Conservation (phyloP, 35 echinoderm and acorn worm genomes). For the Strongylocentrotus purpuratus region DNA sequence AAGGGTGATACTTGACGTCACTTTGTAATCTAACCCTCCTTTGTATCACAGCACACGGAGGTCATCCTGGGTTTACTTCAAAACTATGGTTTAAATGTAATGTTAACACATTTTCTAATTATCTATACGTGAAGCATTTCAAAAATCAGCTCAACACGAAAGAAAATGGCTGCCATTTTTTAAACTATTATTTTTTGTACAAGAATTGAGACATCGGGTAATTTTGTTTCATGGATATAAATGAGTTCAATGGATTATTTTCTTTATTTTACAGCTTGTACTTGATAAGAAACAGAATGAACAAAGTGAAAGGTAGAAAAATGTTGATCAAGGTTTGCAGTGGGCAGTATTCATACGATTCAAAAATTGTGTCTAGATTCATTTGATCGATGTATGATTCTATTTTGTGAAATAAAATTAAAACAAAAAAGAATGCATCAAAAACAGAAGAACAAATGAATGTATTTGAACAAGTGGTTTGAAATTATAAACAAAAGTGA, state of each 20-base stretch:
- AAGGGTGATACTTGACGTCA: not conserved
- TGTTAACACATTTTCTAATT: no score
- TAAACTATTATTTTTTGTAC: no score
- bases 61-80: not conserved
- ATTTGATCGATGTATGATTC: not conserved
- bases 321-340: not conserved
- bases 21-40: slow-evolving; percentile 23
- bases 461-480: not conserved
- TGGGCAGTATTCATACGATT: not conserved
- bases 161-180: no score
- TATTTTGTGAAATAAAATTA: not conserved
- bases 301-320: not conserved
- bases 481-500: not conserved
- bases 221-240: no score
- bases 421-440: not conserved
- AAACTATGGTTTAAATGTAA: not conserved
- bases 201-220: no score
- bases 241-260: no score
- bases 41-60: not conserved
- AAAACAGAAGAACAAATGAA: not conserved
- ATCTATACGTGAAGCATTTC: no score
- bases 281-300: not conserved
- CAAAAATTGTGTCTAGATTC: not conserved
- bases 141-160: no score
- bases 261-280: no score